These are phyloP conservation scores for Euzophera pinguis DNA, from an alignment of 2,888 invertebrate species.

Conservation along the genomic window DNA sequence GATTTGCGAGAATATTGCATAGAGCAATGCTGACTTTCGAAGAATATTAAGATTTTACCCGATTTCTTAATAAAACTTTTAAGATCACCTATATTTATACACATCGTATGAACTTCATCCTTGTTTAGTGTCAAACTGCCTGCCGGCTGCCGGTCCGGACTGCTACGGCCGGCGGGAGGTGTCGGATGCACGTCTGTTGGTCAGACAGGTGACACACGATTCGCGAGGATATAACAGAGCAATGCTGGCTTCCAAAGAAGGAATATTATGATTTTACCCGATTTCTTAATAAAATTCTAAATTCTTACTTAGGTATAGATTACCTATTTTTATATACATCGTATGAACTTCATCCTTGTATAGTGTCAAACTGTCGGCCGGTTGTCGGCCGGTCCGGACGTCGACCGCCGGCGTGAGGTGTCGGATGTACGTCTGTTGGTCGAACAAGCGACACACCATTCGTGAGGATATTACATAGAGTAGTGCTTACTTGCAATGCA, in stretches of 20 bases:
- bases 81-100: neutral
- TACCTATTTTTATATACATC: neutral
- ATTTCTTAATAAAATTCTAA: too few species aligned
- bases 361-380: conserved; percentile 53
- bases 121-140: conserved; percentile 49
- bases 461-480: too few species aligned
- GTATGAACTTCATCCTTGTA: conserved; percentile 9
- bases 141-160: conserved; percentile 29
- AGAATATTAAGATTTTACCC: too few species aligned
- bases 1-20: neutral
- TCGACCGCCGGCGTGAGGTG: conserved; percentile 13
- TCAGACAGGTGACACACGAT: neutral
- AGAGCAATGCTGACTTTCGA: too few species aligned
- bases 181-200: neutral
- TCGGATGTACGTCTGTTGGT: neutral
- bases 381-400: conserved; percentile 26
- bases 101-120: conserved; percentile 13
- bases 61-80: too few species aligned
- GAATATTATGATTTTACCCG: too few species aligned
- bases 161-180: conserved; percentile 17
- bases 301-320: too few species aligned
- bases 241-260: too few species aligned
- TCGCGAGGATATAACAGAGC: too few species aligned
- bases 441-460: neutral
- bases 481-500: too few species aligned